These are phyloP conservation scores for Nomada fabriciana DNA, from an alignment of 2,888 invertebrate genomes.

Conservation along the genomic window DNA sequence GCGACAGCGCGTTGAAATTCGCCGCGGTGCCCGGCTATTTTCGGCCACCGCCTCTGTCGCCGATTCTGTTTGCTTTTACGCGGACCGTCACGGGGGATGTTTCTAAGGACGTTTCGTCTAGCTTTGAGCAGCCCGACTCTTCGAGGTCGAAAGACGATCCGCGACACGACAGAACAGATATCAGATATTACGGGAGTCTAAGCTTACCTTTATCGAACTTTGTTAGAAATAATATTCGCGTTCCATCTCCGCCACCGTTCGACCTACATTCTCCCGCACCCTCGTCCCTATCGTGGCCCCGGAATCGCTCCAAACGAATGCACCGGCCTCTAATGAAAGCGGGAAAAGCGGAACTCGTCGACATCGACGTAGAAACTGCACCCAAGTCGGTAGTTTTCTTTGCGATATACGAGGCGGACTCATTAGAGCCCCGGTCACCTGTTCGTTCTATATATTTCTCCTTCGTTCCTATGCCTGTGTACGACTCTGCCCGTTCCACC, in stretches of 20 bases:
- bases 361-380: background rate
- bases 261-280: background rate
- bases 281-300: background rate
- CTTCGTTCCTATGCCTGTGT: background rate
- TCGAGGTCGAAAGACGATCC: background rate
- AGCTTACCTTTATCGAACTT: no score
- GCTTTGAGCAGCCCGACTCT: background rate
- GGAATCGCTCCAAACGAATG: background rate
- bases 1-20: conserved; percentile 45
- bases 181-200: conserved; percentile 2
- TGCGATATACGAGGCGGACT: conserved; percentile 14
- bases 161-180: background rate
- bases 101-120: background rate
- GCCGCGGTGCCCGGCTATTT: conserved; percentile 28
- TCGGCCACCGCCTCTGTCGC: background rate
- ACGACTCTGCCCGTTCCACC: background rate
- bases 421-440: conserved; percentile 41
- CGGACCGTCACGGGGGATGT: conserved; percentile 4
- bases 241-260: background rate
- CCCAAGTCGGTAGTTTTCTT: conserved; percentile 16
- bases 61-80: conserved; percentile 15
- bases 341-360: background rate
- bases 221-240: no score
- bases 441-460: conserved; percentile 19
- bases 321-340: conserved; percentile 30